Conservation (phyloP, 1,140 invertebrate genomes). For the Scaptomyza montana region DNA sequence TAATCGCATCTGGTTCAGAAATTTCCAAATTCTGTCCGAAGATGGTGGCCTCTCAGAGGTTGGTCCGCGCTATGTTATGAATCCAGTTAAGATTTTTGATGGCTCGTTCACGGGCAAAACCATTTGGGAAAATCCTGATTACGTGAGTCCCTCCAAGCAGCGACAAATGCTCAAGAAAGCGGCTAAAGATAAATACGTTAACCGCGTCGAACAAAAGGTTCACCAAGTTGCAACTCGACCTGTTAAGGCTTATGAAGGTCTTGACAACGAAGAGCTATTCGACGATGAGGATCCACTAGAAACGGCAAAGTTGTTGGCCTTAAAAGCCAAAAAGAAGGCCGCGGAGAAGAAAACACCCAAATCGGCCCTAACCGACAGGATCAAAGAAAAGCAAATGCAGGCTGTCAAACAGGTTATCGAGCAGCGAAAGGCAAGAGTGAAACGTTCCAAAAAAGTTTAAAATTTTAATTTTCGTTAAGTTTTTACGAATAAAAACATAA, state of each 20-base stretch:
- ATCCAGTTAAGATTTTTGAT: constrained; percentile 95
- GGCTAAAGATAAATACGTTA: constrained; percentile 90
- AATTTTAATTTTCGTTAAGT: constrained; percentile 37
- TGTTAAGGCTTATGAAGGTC: constrained; percentile 87
- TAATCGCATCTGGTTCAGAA: constrained; percentile 98
- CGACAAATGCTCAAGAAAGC: constrained; percentile 88
- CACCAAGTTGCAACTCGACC: constrained; percentile 89
- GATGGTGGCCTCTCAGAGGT: constrained; percentile 98
- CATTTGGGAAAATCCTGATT: constrained; percentile 97
- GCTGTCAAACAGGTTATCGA: constrained; percentile 67
- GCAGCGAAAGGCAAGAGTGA: constrained; percentile 63
- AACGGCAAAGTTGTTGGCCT: constrained; percentile 75
- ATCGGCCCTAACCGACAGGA: constrained; percentile 62
- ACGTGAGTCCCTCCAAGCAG: constrained; percentile 94
- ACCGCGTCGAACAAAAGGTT: constrained; percentile 91
- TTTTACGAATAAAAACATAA: constrained; percentile 41
- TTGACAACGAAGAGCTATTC: constrained; percentile 85
- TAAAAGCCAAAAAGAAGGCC: constrained; percentile 67
- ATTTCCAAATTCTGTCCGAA: constrained; percentile 98
- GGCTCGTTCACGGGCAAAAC: constrained; percentile 97
- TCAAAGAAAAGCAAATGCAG: constrained; percentile 79
- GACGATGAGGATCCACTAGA: constrained; percentile 85
- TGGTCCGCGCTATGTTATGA: constrained; percentile 97
- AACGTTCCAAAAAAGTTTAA: constrained; percentile 63
- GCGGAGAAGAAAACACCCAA: constrained; percentile 61